phyloP scores from a whole-genome alignment of 2,888 invertebrate species.

The Portevinia maculata region DNA sequence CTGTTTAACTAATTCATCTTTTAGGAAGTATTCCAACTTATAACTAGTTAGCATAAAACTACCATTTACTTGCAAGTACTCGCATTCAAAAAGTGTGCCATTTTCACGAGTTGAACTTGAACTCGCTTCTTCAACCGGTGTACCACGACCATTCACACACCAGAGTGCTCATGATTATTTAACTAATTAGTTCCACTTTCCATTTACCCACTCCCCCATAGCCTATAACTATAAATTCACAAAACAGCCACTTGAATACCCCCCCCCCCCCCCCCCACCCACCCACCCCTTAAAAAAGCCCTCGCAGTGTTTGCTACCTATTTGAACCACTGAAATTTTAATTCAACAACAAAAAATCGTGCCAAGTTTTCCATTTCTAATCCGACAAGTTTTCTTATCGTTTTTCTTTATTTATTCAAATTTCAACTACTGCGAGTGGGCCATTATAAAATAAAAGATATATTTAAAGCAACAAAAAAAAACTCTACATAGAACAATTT shows the following conservation, averaged over 20 bases:
- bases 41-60: no score
- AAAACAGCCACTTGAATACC: neutral
- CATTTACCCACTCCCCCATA: no score
- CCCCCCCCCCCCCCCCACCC: no score
- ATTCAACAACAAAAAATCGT: constrained; percentile 15
- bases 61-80: no score
- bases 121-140: neutral
- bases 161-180: neutral
- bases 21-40: no score
- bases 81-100: no score
- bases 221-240: neutral
- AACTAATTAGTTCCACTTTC: no score
- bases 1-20: no score
- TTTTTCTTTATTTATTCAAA: neutral
- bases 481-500: constrained; percentile 50
- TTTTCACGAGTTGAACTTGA: no score
- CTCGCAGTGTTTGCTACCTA: constrained; percentile 57
- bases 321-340: neutral
- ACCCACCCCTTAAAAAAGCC: neutral
- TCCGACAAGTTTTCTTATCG: constrained; percentile 23
- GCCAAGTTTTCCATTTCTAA: constrained; percentile 53
- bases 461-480: constrained; percentile 26
- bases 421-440: constrained; percentile 65
- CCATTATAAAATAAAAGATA: constrained; percentile 44
- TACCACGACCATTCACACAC: neutral